Conservation (phyloP, 2,888 invertebrate species). For the Agrotis ipsilon region DNA sequence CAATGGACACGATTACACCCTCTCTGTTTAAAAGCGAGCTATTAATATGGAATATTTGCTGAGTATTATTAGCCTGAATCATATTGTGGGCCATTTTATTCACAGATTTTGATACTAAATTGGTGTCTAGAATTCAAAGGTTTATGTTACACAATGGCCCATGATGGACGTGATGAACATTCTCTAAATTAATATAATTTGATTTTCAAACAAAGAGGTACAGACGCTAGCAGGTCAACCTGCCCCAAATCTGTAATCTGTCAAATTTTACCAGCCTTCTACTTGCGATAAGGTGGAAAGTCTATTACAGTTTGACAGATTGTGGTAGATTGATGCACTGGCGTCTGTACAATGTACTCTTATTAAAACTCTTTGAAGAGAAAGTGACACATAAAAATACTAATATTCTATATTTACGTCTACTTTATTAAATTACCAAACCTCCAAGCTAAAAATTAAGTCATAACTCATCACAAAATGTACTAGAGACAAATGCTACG, state of each 20-base stretch:
- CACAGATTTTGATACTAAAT: constrained; percentile 14
- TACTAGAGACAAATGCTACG: constrained; percentile 75
- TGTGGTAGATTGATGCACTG: no score
- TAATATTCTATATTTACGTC: constrained; percentile 34
- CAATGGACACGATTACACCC: constrained; percentile 53
- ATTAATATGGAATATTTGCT: constrained; percentile 57
- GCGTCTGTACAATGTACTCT: neutral
- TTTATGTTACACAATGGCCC: constrained; percentile 1
- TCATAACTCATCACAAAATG: constrained; percentile 73
- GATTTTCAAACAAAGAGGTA: neutral
- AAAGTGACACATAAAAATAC: constrained; percentile 15
- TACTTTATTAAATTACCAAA: constrained; percentile 52
- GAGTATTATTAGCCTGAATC: constrained; percentile 17
- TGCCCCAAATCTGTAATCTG: no score
- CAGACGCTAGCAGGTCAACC: no score
- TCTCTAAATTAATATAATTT: neutral
- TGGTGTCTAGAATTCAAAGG: constrained; percentile 16
- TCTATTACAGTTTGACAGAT: no score
- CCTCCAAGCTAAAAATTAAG: constrained; percentile 70
- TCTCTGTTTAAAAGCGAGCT: constrained; percentile 53
- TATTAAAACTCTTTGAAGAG: constrained; percentile 24
- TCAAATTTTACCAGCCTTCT: no score
- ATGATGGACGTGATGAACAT: neutral
- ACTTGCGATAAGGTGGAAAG: no score
- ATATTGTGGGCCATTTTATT: constrained; percentile 14